Percentiles rank a stretch among this genome's conserved stretches.
These are phyloP conservation scores for Poeciliopsis prolifica DNA, from an alignment of 2,113 vertebrate genomes.

Conservation along the genomic window DNA sequence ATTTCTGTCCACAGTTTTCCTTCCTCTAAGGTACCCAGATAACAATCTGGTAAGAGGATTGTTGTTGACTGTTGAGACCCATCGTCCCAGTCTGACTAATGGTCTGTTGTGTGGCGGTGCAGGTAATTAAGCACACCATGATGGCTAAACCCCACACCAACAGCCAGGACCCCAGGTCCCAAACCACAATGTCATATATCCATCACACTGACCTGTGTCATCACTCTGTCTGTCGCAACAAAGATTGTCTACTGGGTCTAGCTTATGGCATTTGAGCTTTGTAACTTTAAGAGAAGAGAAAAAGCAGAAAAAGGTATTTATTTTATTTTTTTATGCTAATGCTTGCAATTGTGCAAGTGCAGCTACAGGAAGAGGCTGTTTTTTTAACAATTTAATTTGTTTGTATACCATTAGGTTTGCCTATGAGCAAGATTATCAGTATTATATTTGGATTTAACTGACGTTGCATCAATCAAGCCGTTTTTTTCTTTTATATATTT, in stretches of 20 bases:
- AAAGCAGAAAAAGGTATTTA: neutral
- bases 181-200: constrained; percentile 73
- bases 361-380: neutral
- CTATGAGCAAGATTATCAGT: neutral
- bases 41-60: constrained; percentile 58
- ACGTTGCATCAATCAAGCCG: too few species aligned
- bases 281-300: constrained; percentile 44
- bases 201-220: constrained; percentile 71
- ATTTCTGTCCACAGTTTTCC: constrained; percentile 1
- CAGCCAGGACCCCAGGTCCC: constrained; percentile 67
- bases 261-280: constrained; percentile 53
- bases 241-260: constrained; percentile 55
- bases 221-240: constrained; percentile 69
- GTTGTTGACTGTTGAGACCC: constrained; percentile 73
- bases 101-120: constrained; percentile 75
- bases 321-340: neutral
- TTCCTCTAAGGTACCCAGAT: constrained; percentile 45
- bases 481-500: too few species aligned
- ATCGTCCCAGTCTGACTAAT: constrained; percentile 73
- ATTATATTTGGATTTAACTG: too few species aligned
- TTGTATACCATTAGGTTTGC: too few species aligned
- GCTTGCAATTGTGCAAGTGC: neutral
- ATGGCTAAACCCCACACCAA: constrained; percentile 73
- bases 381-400: neutral
- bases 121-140: constrained; percentile 84